Conservation (phyloP, 2,888 invertebrate species). For the Eristalis arbustorum region DNA sequence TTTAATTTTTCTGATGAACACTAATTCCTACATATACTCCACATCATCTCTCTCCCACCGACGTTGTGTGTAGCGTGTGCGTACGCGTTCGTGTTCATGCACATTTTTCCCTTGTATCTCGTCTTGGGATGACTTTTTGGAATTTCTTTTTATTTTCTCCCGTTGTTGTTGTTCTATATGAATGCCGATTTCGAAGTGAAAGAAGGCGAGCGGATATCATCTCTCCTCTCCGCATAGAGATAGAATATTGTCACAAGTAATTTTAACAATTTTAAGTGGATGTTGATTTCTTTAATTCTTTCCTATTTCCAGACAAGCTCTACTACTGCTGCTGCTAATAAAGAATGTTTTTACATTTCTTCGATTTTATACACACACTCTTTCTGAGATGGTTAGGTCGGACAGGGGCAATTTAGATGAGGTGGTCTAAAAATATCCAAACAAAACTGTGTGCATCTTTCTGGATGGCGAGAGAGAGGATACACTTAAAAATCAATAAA, state of each 20-base stretch:
- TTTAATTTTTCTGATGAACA: constrained; percentile 71
- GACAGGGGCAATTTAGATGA: constrained; percentile 12
- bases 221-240: background rate
- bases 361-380: background rate
- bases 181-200: constrained; percentile 2
- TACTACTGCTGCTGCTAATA: constrained; percentile 26
- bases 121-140: constrained; percentile 38
- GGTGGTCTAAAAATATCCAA: constrained; percentile 30
- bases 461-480: background rate
- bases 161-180: constrained; percentile 19
- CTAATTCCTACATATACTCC: constrained; percentile 42
- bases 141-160: constrained; percentile 31
- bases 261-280: constrained; percentile 69
- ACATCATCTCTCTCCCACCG: background rate
- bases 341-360: constrained; percentile 21
- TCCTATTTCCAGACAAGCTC: constrained; percentile 33
- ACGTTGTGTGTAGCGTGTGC: background rate
- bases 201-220: constrained; percentile 52
- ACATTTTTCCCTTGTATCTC: constrained; percentile 32
- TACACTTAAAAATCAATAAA: constrained; percentile 65
- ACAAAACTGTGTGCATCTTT: constrained; percentile 2
- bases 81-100: constrained; percentile 17
- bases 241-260: constrained; percentile 58
- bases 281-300: constrained; percentile 61
- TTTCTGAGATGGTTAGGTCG: constrained; percentile 13